Evolutionary conservation across 1,140 invertebrate species (phyloP), one percentile per base, ranked within the genome.

Genomic region (Penaeus indicus): DNA sequence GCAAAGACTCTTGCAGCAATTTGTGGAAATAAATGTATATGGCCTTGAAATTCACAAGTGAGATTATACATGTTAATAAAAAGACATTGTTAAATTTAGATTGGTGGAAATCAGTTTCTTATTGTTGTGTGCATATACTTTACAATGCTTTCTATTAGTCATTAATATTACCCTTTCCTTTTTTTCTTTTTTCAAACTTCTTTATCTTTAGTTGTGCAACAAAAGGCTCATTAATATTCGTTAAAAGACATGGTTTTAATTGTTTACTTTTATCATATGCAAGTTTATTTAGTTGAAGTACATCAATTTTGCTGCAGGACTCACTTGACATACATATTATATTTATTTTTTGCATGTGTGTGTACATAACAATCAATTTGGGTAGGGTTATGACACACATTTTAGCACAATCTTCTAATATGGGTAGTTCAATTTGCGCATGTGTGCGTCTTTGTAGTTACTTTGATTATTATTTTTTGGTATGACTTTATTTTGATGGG

Each of bases 271-370:
- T 84, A 64, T 38, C 63, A 32, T 42, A 64, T 86, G 72, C 77
- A 63, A 63, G 18, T 63, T 86, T 63, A 75, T 62, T 69, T 75
- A 38, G 60, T 27, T 88, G 32, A 22, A 22, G 42, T 82, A 60
- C 25, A 69, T 82, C 25, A 82, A 72, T 77, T 88, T 88, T 83
- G 86, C 86, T 88, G 86, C 86, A 88, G 81, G 86, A 88, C 69
- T 88, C 69, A 63, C 64, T 82, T 18, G 69, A 69, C 54, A 54
- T 54, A 54, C 54, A 54, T 54, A 27, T 32, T 62, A 85, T 79
- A 80, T 82, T 82, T 84, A 63, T 77, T 83, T 84, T 84, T 78
- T 84, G 80, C 69, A 67, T 83, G 69, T 77, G 32, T 47, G 47
- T 47, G 80, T 78, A 64, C 72, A 84, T 83, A 78, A 47, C 67